Percentiles rank a stretch among this genome's conserved stretches.
phyloP scores from a whole-genome alignment of 2,113 vertebrate genomes.

The Lophochroa leadbeateri region DNA sequence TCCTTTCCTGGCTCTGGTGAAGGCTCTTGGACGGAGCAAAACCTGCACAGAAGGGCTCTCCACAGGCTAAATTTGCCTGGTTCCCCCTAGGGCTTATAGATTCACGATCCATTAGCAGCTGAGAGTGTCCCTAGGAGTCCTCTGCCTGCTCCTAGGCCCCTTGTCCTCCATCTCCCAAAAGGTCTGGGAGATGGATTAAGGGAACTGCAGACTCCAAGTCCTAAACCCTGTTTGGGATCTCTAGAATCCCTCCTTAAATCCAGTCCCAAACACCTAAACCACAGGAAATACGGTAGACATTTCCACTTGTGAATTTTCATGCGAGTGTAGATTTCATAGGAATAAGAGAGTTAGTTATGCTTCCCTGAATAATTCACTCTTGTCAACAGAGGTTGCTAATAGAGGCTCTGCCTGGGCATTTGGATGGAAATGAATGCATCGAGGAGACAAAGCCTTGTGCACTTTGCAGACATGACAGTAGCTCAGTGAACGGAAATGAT shows the following conservation, averaged over 20 bases:
- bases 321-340: neutral
- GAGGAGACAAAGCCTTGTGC: slow-evolving; percentile 15
- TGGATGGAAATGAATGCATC: slow-evolving; percentile 45
- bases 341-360: slow-evolving; percentile 35
- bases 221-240: neutral
- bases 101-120: neutral
- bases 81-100: neutral
- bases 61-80: neutral
- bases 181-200: neutral
- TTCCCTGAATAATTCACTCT: slow-evolving; percentile 36
- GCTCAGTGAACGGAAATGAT: neutral
- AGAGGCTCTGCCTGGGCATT: slow-evolving; percentile 10
- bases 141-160: neutral
- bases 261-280: neutral
- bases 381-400: slow-evolving; percentile 46
- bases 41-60: neutral
- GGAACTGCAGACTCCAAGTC: neutral
- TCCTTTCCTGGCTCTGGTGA: neutral
- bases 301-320: neutral
- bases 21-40: neutral
- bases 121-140: neutral
- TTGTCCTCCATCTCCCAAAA: neutral
- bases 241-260: neutral
- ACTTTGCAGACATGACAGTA: slow-evolving; percentile 16
- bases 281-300: neutral